A percentile compares a stretch with the other conserved stretches of the same genome.
These are phyloP conservation scores for Tiaroga cobitis DNA, from an alignment of 2,797 vertebrate species.

Conservation along the genomic window DNA sequence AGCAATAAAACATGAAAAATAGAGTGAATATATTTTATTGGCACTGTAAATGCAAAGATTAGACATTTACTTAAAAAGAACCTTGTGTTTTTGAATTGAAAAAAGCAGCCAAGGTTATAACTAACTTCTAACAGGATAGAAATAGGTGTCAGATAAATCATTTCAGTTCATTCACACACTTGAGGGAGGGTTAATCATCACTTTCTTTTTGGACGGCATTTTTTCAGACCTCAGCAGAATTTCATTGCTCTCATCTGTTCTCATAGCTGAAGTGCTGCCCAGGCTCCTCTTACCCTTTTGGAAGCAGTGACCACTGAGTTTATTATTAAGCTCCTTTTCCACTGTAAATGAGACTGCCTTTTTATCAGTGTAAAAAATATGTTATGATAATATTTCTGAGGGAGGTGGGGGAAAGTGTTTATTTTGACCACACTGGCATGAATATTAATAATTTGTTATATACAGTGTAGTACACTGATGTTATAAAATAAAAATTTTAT, in stretches of 20 bases:
- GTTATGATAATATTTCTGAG: constrained; percentile 51
- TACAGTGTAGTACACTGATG: constrained; percentile 62
- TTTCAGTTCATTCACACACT: background rate
- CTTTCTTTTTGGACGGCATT: background rate
- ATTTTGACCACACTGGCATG: constrained; percentile 67
- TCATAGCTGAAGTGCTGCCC: constrained; percentile 47
- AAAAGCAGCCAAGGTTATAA: background rate
- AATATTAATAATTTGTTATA: constrained; percentile 64
- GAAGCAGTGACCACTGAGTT: constrained; percentile 57
- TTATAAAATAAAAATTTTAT: constrained; percentile 57
- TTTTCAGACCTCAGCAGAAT: constrained; percentile 18
- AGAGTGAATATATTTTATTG: background rate
- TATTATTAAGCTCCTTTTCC: constrained; percentile 60
- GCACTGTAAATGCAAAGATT: background rate
- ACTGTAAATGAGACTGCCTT: constrained; percentile 63
- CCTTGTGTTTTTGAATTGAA: background rate
- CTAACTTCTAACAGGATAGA: background rate
- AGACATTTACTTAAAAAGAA: background rate
- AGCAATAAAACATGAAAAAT: background rate
- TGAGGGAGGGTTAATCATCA: background rate
- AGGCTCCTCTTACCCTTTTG: constrained; percentile 51
- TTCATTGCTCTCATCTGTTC: background rate
- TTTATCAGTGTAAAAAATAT: constrained; percentile 61
- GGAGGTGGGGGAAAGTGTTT: constrained; percentile 59
- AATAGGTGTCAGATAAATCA: background rate